phyloP scores from a whole-genome alignment of 2,113 vertebrate genomes.

The Catagonus wagneri region DNA sequence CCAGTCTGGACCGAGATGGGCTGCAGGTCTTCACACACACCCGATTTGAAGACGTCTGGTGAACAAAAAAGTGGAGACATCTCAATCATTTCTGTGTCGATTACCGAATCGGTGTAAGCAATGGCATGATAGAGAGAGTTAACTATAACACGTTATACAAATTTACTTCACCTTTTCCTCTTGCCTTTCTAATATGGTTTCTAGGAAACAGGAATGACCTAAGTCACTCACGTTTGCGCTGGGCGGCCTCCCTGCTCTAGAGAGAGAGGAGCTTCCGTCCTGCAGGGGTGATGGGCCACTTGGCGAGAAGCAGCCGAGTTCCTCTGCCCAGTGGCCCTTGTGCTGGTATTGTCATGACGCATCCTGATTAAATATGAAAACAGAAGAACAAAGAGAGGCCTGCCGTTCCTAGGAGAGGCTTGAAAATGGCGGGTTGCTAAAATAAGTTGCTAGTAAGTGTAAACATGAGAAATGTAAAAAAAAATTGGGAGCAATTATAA shows the following conservation, averaged over 20 bases:
- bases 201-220: background rate
- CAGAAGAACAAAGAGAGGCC: background rate
- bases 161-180: background rate
- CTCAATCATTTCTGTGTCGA: background rate
- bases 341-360: background rate
- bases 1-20: background rate
- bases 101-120: background rate
- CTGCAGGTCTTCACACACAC: background rate
- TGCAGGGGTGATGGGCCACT: accelerated
- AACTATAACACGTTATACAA: background rate
- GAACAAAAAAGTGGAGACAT: background rate
- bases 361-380: background rate
- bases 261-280: accelerated
- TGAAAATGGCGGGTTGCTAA: background rate
- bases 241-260: accelerated
- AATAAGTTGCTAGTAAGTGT: background rate
- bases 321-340: background rate
- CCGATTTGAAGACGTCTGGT: background rate
- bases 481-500: background rate
- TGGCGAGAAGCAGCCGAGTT: background rate
- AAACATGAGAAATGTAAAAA: background rate
- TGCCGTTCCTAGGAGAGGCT: background rate
- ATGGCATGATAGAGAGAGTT: background rate
- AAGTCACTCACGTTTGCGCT: background rate
- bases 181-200: background rate